A percentile compares a stretch with the other conserved stretches of the same genome.
Evolutionary conservation across 2,113 vertebrate genomes (phyloP).

Genomic region (Bothrops jararaca): DNA sequence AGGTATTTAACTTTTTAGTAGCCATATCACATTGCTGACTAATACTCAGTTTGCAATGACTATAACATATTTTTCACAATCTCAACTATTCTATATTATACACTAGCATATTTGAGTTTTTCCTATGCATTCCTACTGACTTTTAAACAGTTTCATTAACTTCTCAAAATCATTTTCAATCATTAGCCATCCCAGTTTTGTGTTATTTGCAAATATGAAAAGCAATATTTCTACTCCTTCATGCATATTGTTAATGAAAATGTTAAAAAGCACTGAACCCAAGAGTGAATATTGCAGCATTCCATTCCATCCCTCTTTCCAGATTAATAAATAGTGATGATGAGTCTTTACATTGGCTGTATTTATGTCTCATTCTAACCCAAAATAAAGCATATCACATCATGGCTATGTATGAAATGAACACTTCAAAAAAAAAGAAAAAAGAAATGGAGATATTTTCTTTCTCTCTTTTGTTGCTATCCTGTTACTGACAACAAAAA

Average conservation of each 20-base stretch:
- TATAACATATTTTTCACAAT: background rate
- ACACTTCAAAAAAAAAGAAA: background rate
- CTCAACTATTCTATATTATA: background rate
- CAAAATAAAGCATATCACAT: background rate
- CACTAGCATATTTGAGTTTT: background rate
- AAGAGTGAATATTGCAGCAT: background rate
- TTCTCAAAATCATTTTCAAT: background rate
- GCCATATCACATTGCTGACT: background rate
- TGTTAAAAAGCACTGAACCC: background rate
- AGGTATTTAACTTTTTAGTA: background rate
- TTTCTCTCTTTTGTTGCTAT: background rate
- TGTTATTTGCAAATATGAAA: background rate
- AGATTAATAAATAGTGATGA: background rate
- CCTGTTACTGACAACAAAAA: background rate
- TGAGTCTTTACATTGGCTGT: background rate
- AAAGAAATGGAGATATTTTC: background rate
- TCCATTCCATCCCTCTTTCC: background rate
- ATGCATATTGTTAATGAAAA: background rate
- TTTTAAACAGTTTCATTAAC: background rate
- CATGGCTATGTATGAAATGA: background rate
- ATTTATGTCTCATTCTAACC: background rate
- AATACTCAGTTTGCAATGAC: background rate
- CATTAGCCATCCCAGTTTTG: background rate
- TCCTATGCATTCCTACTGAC: background rate
- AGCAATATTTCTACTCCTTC: background rate